Conservation (phyloP, 2,797 vertebrate genomes). For the Caiman crocodilus region DNA sequence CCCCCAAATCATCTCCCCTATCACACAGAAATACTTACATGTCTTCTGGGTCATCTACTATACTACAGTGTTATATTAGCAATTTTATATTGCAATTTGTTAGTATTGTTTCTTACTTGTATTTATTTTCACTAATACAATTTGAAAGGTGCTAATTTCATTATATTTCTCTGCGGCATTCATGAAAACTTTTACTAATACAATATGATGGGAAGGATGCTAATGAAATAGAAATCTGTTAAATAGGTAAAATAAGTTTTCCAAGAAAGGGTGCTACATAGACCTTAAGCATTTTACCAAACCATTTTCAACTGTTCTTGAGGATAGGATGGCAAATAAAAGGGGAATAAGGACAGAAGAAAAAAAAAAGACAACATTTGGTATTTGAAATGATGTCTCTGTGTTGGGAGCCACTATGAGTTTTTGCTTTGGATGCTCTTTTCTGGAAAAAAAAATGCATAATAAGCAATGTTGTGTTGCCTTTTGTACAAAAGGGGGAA, state of each 20-base stretch:
- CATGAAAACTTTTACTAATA: constrained; percentile 78
- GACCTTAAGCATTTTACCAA: constrained; percentile 58
- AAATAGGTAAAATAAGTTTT: constrained; percentile 49
- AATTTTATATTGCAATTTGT: constrained; percentile 62
- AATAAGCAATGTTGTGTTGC: not conserved
- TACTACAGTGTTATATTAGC: constrained; percentile 59
- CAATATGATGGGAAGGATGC: constrained; percentile 67
- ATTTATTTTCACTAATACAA: constrained; percentile 79
- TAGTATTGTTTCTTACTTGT: constrained; percentile 56
- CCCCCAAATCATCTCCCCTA: not conserved
- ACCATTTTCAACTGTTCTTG: not conserved
- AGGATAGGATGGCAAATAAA: not conserved
- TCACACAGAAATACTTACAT: not conserved
- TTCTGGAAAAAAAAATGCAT: not conserved
- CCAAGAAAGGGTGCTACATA: not conserved
- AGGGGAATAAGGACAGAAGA: not conserved
- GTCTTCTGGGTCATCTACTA: not conserved
- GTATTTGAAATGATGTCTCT: not conserved
- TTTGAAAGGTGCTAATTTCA: constrained; percentile 79
- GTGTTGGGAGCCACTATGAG: not conserved
- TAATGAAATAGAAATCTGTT: constrained; percentile 64
- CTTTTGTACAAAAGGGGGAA: not conserved
- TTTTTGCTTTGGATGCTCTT: not conserved
- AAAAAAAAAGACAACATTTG: not conserved
- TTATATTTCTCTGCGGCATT: constrained; percentile 80